Percentiles rank a stretch among this genome's conserved stretches.
Conservation (phyloP, 2,888 invertebrate genomes). For the Andrena marginata region DNA sequence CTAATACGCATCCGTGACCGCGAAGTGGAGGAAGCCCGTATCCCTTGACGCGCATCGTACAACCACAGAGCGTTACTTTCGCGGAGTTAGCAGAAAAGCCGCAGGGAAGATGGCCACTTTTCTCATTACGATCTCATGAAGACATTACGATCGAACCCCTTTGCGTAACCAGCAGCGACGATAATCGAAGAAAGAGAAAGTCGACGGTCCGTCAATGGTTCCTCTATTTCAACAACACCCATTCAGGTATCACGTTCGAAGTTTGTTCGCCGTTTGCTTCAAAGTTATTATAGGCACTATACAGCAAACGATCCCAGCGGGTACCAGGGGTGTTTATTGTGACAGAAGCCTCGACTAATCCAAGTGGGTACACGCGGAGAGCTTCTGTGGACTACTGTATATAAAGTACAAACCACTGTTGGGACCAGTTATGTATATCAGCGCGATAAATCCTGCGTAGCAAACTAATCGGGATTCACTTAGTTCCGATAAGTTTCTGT, state of each 20-base stretch:
- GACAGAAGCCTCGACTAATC: conserved; percentile 8
- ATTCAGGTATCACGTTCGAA: background rate
- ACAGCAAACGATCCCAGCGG: background rate
- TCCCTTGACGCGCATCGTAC: background rate
- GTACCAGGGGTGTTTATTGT: conserved; percentile 13
- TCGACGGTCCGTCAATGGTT: background rate
- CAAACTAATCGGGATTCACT: conserved; percentile 28
- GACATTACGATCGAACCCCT: background rate
- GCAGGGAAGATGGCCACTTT: background rate
- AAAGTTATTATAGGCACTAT: background rate
- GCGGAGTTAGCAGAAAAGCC: conserved; percentile 36
- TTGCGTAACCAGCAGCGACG: background rate
- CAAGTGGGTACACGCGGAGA: background rate
- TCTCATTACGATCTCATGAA: background rate
- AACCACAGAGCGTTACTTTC: conserved; percentile 22
- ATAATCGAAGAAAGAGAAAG: conserved; percentile 12
- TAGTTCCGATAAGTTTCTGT: conserved; percentile 29
- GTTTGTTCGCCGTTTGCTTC: background rate
- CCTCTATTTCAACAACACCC: background rate
- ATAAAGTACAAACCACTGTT: conserved; percentile 3
- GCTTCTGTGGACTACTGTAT: background rate
- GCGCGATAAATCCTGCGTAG: conserved; percentile 22
- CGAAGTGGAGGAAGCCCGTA: background rate
- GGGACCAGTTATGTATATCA: conserved; percentile 38
- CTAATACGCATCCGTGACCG: conserved; percentile 32